Evolutionary conservation across 2,888 invertebrate species (phyloP).

Genomic region (Yponomeuta sedellus): DNA sequence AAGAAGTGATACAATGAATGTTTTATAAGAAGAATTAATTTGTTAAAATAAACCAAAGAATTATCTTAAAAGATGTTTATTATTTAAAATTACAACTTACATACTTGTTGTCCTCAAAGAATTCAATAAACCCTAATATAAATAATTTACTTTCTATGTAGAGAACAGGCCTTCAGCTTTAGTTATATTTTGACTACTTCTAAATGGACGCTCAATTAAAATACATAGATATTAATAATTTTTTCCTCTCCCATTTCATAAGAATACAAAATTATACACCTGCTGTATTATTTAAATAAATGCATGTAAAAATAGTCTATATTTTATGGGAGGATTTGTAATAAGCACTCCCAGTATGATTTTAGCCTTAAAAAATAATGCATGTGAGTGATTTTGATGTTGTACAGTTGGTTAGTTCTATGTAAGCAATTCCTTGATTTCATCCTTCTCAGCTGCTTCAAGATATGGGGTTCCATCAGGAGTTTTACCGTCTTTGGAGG

Average conservation of each 20-base stretch:
- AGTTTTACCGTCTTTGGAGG: conserved; percentile 86
- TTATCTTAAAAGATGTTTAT: conserved; percentile 26
- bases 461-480: conserved; percentile 92
- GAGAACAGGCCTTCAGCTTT: conserved; percentile 50
- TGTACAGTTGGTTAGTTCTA: conserved; percentile 34
- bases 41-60: conserved; percentile 24
- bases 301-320: conserved; percentile 69
- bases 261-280: conserved; percentile 67
- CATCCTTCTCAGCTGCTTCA: conserved; percentile 93
- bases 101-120: conserved; percentile 35
- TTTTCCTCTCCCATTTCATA: background rate
- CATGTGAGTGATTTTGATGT: conserved; percentile 41
- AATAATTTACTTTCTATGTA: conserved; percentile 65
- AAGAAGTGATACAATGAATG: background rate
- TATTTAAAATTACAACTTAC: conserved; percentile 64
- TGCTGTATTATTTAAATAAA: conserved; percentile 60
- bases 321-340: conserved; percentile 38
- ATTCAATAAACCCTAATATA: conserved; percentile 51
- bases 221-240: conserved; percentile 32
- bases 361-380: conserved; percentile 45
- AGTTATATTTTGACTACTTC: conserved; percentile 38
- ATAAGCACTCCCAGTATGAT: conserved; percentile 41
- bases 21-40: background rate
- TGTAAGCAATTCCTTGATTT: conserved; percentile 86
- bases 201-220: conserved; percentile 63